phyloP scores from a whole-genome alignment of 92 coral and sea anemone species.

The Pocillopora grandis region DNA sequence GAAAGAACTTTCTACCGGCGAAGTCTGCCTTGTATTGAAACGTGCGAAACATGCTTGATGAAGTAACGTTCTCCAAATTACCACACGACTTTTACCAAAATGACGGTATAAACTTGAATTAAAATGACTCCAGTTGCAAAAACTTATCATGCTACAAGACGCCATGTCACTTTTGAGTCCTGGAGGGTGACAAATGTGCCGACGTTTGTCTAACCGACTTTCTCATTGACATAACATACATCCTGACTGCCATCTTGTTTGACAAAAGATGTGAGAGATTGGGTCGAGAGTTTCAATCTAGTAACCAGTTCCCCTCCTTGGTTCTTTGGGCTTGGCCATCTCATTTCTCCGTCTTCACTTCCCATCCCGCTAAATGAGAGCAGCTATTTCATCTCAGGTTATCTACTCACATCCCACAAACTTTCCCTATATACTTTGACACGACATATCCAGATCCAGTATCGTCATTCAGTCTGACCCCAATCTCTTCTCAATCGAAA shows the following conservation, averaged over 20 bases:
- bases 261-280: not conserved
- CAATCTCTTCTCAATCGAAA: no score
- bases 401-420: no score
- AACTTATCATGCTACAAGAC: not conserved
- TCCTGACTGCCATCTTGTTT: not conserved
- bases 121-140: constrained; percentile 17
- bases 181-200: no score
- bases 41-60: not conserved
- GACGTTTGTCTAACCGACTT: not conserved
- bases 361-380: no score
- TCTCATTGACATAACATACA: not conserved
- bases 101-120: constrained; percentile 6
- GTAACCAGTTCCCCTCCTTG: not conserved
- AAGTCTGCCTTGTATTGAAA: not conserved
- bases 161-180: not conserved
- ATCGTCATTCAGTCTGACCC: no score
- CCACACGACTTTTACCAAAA: constrained; percentile 4
- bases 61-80: not conserved
- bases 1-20: not conserved
- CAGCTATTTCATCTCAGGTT: no score
- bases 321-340: not conserved
- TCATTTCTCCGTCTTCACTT: no score
- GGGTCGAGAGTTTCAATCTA: not conserved
- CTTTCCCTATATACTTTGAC: no score
- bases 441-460: no score